Conservation (phyloP, 2,888 invertebrate species). For the Drosophila eohydei region DNA sequence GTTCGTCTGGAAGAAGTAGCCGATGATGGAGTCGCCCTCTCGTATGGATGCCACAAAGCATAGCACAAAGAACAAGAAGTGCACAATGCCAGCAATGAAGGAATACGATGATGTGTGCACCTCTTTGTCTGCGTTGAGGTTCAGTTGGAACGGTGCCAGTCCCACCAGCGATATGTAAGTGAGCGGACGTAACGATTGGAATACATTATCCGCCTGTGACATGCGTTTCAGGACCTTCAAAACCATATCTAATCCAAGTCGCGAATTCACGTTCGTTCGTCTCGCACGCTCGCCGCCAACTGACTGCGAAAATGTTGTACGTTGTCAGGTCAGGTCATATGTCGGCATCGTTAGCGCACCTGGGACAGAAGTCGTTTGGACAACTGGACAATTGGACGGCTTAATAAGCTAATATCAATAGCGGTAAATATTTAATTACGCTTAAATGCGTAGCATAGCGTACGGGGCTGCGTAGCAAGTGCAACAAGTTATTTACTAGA, state of each 20-base stretch:
- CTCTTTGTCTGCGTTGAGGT: slow-evolving; percentile 76
- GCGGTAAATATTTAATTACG: slow-evolving; percentile 76
- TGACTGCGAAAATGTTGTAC: slow-evolving; percentile 45
- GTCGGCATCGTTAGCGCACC: slow-evolving; percentile 55
- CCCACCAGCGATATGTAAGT: slow-evolving; percentile 82
- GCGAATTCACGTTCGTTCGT: slow-evolving; percentile 43
- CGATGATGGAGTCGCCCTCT: slow-evolving; percentile 83
- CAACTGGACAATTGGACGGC: slow-evolving; percentile 36
- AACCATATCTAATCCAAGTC: slow-evolving; percentile 54
- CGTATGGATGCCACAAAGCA: slow-evolving; percentile 75
- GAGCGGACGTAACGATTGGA: slow-evolving; percentile 82
- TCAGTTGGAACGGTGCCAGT: slow-evolving; percentile 81
- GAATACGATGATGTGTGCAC: slow-evolving; percentile 80
- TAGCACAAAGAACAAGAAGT: slow-evolving; percentile 78
- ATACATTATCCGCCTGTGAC: slow-evolving; percentile 82
- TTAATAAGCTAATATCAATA: slow-evolving; percentile 69
- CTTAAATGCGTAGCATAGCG: slow-evolving; percentile 44
- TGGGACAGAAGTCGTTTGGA: slow-evolving; percentile 52
- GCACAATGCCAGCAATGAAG: slow-evolving; percentile 76
- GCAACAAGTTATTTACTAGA: slow-evolving; percentile 25
- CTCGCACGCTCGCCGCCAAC: slow-evolving; percentile 53
- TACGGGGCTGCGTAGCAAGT: slow-evolving; percentile 3
- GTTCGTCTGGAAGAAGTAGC: slow-evolving; percentile 84
- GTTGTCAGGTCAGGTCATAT: slow-evolving; percentile 41
- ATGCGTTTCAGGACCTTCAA: slow-evolving; percentile 77